phyloP scores from a whole-genome alignment of 2,888 invertebrate genomes.

The Acronicta psi region DNA sequence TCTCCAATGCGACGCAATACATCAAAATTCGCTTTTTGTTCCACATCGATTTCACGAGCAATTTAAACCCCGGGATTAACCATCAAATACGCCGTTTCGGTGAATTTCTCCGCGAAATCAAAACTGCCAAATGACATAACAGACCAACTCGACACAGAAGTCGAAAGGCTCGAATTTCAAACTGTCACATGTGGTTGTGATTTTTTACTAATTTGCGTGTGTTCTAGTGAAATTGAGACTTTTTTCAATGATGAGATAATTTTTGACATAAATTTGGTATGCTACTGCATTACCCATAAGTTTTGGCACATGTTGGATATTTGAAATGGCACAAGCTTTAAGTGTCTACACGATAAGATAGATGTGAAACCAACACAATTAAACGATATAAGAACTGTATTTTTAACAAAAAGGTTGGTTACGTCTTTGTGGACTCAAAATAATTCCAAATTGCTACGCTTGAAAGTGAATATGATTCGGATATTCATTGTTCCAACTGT shows the following conservation, averaged over 20 bases:
- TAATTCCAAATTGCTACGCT: conserved; percentile 48
- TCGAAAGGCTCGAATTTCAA: conserved; percentile 74
- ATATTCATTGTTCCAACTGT: conserved; percentile 48
- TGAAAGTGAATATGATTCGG: conserved; percentile 57
- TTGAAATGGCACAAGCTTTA: conserved; percentile 18
- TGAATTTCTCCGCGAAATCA: conserved; percentile 73
- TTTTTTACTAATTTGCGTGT: conserved; percentile 69
- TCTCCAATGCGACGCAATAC: conserved; percentile 28
- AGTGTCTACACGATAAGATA: background rate
- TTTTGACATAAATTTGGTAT: conserved; percentile 61
- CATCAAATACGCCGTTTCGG: conserved; percentile 73
- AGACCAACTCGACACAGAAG: conserved; percentile 67
- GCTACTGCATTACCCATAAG: conserved; percentile 67
- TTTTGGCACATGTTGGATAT: conserved; percentile 43
- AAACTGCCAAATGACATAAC: conserved; percentile 70
- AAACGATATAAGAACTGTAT: conserved; percentile 2
- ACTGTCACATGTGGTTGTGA: conserved; percentile 72
- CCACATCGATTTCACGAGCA: conserved; percentile 74
- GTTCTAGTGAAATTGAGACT: conserved; percentile 63
- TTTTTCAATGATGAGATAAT: conserved; percentile 55
- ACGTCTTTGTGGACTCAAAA: conserved; percentile 38
- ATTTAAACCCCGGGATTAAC: conserved; percentile 71
- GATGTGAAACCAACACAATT: conserved; percentile 6
- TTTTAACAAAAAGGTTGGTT: conserved; percentile 17
- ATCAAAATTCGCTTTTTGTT: conserved; percentile 54